A percentile compares a stretch with the other conserved stretches of the same genome.
Evolutionary conservation across 2,113 vertebrate genomes (phyloP).

Genomic region (Pogona vitticeps): DNA sequence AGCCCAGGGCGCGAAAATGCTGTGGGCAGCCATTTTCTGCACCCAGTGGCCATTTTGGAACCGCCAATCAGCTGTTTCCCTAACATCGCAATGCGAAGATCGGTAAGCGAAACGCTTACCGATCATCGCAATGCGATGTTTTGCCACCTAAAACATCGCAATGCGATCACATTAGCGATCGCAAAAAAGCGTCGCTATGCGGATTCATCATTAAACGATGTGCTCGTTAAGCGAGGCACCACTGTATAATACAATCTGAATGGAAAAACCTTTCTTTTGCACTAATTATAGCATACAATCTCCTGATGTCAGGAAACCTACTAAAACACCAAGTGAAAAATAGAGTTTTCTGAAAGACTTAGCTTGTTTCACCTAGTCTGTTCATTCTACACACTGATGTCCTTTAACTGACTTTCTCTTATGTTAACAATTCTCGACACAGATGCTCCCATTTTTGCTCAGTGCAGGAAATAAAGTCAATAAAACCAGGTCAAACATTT

Average conservation of each 20-base stretch:
- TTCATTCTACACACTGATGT: background rate
- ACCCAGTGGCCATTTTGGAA: too few species aligned
- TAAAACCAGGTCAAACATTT: constrained; percentile 12
- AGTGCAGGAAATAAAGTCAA: background rate
- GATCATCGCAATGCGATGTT: too few species aligned
- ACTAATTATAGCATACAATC: background rate
- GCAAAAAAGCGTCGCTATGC: too few species aligned
- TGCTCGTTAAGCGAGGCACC: too few species aligned
- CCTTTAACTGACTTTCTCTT: background rate
- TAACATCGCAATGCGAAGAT: too few species aligned
- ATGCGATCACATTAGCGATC: too few species aligned
- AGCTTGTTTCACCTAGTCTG: background rate
- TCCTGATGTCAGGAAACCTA: background rate
- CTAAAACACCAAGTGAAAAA: background rate
- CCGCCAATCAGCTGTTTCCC: too few species aligned
- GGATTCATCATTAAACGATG: too few species aligned
- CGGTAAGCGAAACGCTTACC: too few species aligned
- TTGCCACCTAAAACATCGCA: too few species aligned
- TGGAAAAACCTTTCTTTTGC: background rate
- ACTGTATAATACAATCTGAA: constrained; percentile 41
- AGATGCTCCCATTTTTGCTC: background rate
- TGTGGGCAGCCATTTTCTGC: too few species aligned
- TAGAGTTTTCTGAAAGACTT: background rate
- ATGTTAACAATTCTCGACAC: background rate
- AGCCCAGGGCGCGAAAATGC: too few species aligned